Conservation (phyloP, 2,113 vertebrate genomes). For the Sitta europaea region DNA sequence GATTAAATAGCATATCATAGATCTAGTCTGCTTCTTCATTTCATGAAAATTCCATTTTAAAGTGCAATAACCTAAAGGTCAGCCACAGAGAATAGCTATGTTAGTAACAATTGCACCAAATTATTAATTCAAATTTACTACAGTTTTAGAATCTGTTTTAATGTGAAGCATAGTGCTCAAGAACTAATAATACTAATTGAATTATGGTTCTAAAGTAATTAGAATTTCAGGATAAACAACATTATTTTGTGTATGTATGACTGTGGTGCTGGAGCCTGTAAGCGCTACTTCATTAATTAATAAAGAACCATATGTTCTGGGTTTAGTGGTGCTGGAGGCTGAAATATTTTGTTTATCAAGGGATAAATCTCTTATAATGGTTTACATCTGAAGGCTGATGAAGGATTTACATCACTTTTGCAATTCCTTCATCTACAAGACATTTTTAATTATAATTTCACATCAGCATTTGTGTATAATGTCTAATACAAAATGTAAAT, state of each 20-base stretch:
- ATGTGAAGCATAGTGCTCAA: background rate
- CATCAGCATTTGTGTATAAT: background rate
- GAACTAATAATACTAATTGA: slow-evolving; percentile 35
- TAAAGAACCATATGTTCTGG: background rate
- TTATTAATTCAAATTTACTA: slow-evolving; percentile 29
- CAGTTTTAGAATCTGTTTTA: slow-evolving; percentile 17
- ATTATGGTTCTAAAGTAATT: slow-evolving; percentile 49
- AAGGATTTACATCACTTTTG: background rate
- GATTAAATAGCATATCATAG: slow-evolving; percentile 3
- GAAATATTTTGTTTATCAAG: slow-evolving; percentile 23
- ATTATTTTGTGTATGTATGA: background rate
- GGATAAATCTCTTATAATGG: slow-evolving; percentile 26
- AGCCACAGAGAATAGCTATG: slow-evolving; percentile 9
- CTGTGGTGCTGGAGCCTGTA: background rate
- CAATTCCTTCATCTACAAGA: background rate
- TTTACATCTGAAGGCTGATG: slow-evolving; percentile 6
- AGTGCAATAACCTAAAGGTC: slow-evolving; percentile 26
- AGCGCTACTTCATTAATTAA: slow-evolving; percentile 47
- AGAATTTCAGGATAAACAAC: slow-evolving; percentile 23
- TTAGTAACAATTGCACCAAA: background rate
- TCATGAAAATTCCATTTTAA: slow-evolving; percentile 8
- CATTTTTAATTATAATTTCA: background rate
- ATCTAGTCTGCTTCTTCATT: slow-evolving; percentile 15
- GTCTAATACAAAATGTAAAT: background rate
- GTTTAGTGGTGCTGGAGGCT: background rate